A percentile compares a stretch with the other conserved stretches of the same genome.
phyloP scores from a whole-genome alignment of 2,888 invertebrate species.

The Acanthococcus lagerstroemiae region DNA sequence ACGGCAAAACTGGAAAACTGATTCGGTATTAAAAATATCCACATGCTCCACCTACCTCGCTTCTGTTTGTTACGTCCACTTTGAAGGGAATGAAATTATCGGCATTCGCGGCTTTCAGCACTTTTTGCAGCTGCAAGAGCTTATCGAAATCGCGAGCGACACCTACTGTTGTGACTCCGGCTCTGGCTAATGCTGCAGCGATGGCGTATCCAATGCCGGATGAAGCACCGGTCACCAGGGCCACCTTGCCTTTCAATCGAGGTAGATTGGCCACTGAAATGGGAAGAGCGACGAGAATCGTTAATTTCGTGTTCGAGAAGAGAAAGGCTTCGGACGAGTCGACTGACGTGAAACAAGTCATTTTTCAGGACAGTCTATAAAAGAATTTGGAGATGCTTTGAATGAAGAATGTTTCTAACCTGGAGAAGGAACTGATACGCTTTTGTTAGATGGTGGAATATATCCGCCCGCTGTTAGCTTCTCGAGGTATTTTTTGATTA shows the following conservation, averaged over 20 bases:
- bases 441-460: constrained; percentile 5
- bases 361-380: too few relatives aligned
- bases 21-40: background rate
- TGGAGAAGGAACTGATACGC: too few relatives aligned
- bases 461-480: constrained; percentile 30
- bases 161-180: constrained; percentile 36
- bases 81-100: constrained; percentile 33
- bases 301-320: too few relatives aligned
- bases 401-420: too few relatives aligned
- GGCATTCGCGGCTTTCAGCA: constrained; percentile 16
- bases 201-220: constrained; percentile 38
- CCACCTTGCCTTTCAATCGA: constrained; percentile 34
- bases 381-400: too few relatives aligned
- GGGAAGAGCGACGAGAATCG: too few relatives aligned
- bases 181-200: constrained; percentile 35
- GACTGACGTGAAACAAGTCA: too few relatives aligned
- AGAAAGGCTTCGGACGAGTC: too few relatives aligned
- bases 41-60: constrained; percentile 32
- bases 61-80: constrained; percentile 35
- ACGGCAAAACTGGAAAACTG: background rate
- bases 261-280: background rate
- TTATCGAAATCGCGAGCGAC: constrained; percentile 36
- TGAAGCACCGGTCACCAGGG: constrained; percentile 37
- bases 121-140: constrained; percentile 32
- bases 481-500: constrained; percentile 33